Evolutionary conservation across 2,888 invertebrate genomes (phyloP).

Genomic region (Drosophila mettleri): DNA sequence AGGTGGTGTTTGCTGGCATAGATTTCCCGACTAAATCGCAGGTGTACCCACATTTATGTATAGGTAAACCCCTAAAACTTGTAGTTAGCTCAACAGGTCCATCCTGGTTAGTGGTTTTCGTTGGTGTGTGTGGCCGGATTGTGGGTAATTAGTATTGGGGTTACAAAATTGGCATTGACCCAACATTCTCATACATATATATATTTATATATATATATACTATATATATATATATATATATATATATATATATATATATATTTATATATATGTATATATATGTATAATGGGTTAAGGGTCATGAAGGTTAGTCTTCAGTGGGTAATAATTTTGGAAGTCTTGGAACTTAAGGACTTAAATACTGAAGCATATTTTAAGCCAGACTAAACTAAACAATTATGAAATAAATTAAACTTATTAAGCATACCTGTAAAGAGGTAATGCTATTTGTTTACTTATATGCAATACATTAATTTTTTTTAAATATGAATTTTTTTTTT

Average conservation of each 20-base stretch:
- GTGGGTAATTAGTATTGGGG: slow-evolving; percentile 63
- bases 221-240: slow-evolving; percentile 13
- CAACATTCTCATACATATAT: slow-evolving; percentile 26
- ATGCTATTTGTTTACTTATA: too few species aligned
- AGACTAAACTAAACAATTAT: background rate
- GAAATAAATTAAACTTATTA: background rate
- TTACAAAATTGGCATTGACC: slow-evolving; percentile 59
- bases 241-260: background rate
- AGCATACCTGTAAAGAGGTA: background rate
- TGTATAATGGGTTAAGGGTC: slow-evolving; percentile 49
- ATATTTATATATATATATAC: slow-evolving; percentile 1
- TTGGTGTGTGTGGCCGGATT: slow-evolving; percentile 34
- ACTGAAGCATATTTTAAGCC: background rate
- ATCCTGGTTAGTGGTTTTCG: slow-evolving; percentile 49
- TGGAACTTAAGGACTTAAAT: slow-evolving; percentile 24
- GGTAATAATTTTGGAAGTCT: too few species aligned
- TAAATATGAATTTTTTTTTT: too few species aligned
- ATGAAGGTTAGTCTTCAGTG: slow-evolving; percentile 11
- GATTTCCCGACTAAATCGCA: slow-evolving; percentile 58
- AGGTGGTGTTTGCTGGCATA: slow-evolving; percentile 56
- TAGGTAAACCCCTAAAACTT: slow-evolving; percentile 58
- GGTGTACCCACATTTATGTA: slow-evolving; percentile 42
- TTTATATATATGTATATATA: background rate
- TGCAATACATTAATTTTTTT: too few species aligned
- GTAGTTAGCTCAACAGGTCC: slow-evolving; percentile 61